Evolutionary conservation across 2,113 vertebrate species (phyloP).

Genomic region (Cololabis saira): DNA sequence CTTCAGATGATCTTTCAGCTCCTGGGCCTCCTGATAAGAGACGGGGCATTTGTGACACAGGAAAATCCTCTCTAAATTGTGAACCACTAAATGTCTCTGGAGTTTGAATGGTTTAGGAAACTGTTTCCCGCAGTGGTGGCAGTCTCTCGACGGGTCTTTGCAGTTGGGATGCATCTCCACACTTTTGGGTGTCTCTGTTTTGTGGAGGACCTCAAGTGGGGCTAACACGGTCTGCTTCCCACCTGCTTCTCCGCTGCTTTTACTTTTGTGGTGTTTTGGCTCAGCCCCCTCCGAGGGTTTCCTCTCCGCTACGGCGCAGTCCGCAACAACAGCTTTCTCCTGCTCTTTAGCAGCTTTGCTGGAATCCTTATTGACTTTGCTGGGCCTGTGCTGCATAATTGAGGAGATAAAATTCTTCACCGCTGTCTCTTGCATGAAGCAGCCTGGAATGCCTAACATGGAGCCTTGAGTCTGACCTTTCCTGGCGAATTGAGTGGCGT

Average conservation of each 20-base stretch:
- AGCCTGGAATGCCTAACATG: conserved; percentile 83
- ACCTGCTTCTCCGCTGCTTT: conserved; percentile 57
- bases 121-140: conserved; percentile 97
- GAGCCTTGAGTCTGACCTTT: conserved; percentile 89
- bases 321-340: conserved; percentile 57
- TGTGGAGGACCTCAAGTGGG: conserved; percentile 75
- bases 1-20: conserved; percentile 89
- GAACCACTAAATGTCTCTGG: conserved; percentile 95
- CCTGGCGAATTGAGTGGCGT: conserved; percentile 92
- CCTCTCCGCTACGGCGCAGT: conserved; percentile 55
- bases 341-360: conserved; percentile 69
- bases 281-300: conserved; percentile 70
- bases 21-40: conserved; percentile 89
- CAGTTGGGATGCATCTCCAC: conserved; percentile 90
- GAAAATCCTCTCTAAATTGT: conserved; percentile 95
- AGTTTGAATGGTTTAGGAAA: conserved; percentile 99
- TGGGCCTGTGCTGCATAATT: conserved; percentile 85
- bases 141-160: conserved; percentile 96
- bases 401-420: conserved; percentile 89
- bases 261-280: conserved; percentile 66
- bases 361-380: conserved; percentile 76
- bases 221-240: conserved; percentile 71
- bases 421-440: conserved; percentile 83
- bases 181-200: conserved; percentile 80
- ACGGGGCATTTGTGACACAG: conserved; percentile 92